These are phyloP conservation scores for Periparus ater DNA, from an alignment of 2,797 vertebrate species.

Conservation along the genomic window DNA sequence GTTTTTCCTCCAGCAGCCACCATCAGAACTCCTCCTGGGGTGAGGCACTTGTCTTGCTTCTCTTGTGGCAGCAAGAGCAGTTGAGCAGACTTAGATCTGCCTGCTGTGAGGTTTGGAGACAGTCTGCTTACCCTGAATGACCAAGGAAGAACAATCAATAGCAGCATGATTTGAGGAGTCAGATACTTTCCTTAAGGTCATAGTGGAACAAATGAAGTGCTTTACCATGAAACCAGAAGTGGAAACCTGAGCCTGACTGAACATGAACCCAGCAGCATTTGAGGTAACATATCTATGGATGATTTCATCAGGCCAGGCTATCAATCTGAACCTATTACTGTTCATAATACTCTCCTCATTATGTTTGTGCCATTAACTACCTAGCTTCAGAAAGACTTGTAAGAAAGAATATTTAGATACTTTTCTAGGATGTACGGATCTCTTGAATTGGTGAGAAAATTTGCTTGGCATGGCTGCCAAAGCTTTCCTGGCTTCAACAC, in stretches of 20 bases:
- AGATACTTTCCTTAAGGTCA: background rate
- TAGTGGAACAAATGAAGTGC: background rate
- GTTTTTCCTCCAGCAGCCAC: background rate
- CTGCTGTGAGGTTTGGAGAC: background rate
- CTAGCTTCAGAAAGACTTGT: background rate
- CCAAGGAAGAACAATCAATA: background rate
- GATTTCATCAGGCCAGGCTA: background rate
- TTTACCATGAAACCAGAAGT: background rate
- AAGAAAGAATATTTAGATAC: background rate
- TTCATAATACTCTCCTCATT: background rate
- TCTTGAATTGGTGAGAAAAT: background rate
- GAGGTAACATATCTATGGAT: background rate
- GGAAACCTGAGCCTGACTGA: background rate
- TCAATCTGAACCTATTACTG: background rate
- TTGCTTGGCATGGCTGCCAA: background rate
- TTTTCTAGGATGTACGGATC: background rate
- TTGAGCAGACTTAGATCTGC: background rate
- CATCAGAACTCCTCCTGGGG: background rate
- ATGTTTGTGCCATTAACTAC: background rate
- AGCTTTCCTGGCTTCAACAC: background rate
- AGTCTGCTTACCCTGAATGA: background rate
- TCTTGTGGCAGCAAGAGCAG: background rate
- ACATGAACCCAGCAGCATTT: background rate
- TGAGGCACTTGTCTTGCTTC: accelerated
- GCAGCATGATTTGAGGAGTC: background rate